Percentiles rank a stretch among this genome's conserved stretches.
Evolutionary conservation across 2,888 invertebrate genomes (phyloP).

Genomic region (Hirtodrosophila duncani): DNA sequence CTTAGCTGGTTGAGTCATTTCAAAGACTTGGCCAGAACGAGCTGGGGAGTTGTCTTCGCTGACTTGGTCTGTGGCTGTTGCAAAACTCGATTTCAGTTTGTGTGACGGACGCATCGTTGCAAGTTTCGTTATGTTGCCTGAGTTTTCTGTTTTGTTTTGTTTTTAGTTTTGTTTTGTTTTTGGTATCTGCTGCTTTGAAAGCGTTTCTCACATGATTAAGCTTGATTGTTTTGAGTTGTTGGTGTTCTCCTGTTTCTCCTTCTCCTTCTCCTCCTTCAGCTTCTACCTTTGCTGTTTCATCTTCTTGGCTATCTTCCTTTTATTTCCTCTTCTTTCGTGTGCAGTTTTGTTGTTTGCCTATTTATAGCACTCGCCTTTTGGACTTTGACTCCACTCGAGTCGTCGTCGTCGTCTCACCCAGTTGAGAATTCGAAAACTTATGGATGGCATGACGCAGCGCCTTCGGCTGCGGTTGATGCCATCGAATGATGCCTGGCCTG

Average conservation of each 20-base stretch:
- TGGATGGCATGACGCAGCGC: slow-evolving; percentile 56
- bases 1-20: slow-evolving; percentile 57
- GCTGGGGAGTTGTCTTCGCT: slow-evolving; percentile 21
- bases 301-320: no score
- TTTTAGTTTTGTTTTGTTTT: slow-evolving; percentile 36
- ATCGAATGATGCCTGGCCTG: slow-evolving; percentile 5
- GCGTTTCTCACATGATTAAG: slow-evolving; percentile 72
- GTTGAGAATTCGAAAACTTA: slow-evolving; percentile 22
- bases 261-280: slow-evolving; percentile 5
- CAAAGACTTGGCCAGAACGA: slow-evolving; percentile 50
- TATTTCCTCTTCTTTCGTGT: slow-evolving; percentile 13
- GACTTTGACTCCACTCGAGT: slow-evolving; percentile 63
- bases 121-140: slow-evolving; percentile 27
- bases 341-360: slow-evolving; percentile 48
- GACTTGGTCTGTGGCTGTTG: slow-evolving; percentile 24
- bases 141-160: slow-evolving; percentile 20
- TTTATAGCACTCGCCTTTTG: slow-evolving; percentile 55
- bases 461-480: slow-evolving; percentile 28
- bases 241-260: slow-evolving; percentile 22
- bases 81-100: slow-evolving; percentile 40
- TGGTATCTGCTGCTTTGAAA: slow-evolving; percentile 32
- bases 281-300: neutral
- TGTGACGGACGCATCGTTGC: slow-evolving; percentile 34
- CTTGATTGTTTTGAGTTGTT: slow-evolving; percentile 64
- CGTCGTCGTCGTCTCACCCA: slow-evolving; percentile 5